Conservation (phyloP, 2,113 vertebrate species). For the Epinephelus lanceolatus region DNA sequence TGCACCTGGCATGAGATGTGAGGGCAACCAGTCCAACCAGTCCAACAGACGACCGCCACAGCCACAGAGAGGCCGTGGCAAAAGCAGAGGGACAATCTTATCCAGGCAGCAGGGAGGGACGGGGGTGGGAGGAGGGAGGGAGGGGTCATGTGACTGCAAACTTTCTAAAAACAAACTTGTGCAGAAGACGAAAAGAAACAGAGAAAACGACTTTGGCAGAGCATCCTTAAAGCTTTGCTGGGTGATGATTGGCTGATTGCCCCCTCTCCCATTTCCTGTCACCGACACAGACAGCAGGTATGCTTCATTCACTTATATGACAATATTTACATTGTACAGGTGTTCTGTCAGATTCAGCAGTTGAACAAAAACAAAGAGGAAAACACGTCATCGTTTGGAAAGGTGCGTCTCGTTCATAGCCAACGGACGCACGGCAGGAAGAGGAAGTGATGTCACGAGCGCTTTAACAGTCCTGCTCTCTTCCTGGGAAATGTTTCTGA, state of each 20-base stretch:
- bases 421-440: conserved; percentile 25
- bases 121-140: background rate
- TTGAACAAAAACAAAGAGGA: conserved; percentile 35
- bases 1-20: conserved; percentile 39
- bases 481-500: conserved; percentile 46
- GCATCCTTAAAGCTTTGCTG: conserved; percentile 80
- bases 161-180: conserved; percentile 34
- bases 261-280: conserved; percentile 40
- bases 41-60: conserved; percentile 24
- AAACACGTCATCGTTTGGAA: conserved; percentile 14
- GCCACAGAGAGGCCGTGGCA: conserved; percentile 19
- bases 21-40: conserved; percentile 50
- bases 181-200: conserved; percentile 23
- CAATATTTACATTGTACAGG: conserved; percentile 69
- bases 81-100: conserved; percentile 34
- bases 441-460: conserved; percentile 55
- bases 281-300: conserved; percentile 39
- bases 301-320: conserved; percentile 44
- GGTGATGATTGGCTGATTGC: conserved; percentile 72
- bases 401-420: conserved; percentile 1
- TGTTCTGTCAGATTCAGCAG: conserved; percentile 39
- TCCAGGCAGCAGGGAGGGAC: conserved; percentile 3
- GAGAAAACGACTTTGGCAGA: conserved; percentile 78
- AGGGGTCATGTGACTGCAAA: conserved; percentile 7
- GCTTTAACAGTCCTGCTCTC: conserved; percentile 53